These are phyloP conservation scores for Monarcha castaneiventris DNA, from an alignment of 2,113 vertebrate genomes.

Conservation along the genomic window DNA sequence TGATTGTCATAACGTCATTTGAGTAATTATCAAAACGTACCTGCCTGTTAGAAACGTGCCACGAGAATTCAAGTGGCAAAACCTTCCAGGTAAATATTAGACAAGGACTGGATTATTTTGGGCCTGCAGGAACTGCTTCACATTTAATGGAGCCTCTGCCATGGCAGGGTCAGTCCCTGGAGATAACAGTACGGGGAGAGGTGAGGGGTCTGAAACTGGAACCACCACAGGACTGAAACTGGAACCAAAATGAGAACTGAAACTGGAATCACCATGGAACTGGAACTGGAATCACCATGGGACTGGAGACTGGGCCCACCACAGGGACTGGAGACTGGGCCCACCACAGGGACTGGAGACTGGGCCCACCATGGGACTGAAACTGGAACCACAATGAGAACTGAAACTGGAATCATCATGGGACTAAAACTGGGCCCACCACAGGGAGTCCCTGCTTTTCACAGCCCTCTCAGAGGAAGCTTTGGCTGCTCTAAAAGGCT, in stretches of 20 bases:
- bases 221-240: background rate
- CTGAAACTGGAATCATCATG: background rate
- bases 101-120: background rate
- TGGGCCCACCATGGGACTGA: background rate
- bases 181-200: background rate
- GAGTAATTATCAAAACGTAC: background rate
- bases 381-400: too few relatives aligned
- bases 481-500: background rate
- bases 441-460: background rate
- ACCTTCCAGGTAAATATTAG: background rate
- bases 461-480: background rate
- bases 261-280: background rate
- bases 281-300: background rate
- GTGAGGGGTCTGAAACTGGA: background rate
- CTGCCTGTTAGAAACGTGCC: background rate
- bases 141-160: background rate
- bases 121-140: background rate
- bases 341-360: too few relatives aligned
- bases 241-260: background rate
- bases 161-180: background rate
- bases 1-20: background rate
- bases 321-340: too few relatives aligned
- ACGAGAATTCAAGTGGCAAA: background rate
- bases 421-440: background rate
- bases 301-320: fast-evolving